Evolutionary conservation across 2,113 vertebrate genomes (phyloP), one percentile per base, ranked within the genome.

Genomic region (Ictalurus punctatus): DNA sequence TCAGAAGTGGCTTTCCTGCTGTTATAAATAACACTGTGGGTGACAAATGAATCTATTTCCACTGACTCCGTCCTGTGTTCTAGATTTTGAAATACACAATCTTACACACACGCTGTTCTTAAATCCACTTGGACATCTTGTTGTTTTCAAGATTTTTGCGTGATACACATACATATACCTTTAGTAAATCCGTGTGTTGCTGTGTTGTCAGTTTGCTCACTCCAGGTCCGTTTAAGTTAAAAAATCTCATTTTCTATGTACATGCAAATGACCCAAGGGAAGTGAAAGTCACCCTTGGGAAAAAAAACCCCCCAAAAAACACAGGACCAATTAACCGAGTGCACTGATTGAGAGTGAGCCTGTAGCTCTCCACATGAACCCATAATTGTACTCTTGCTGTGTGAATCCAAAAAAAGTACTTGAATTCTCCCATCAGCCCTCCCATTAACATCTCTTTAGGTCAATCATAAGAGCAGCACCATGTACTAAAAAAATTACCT

Each of bases 131-230:
- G 27, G 10, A 30, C 65, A 9, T 71, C 6, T 30, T 7, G 44
- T 48, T 48, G 27, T 56, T 80, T 6, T 27, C n/a, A 17, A 52
- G 13, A 34, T 79, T 30, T 56, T 56, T 4, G 12, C 19, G 52
- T 5, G 30, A 23, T 54, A 8, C 7, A 9, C 4, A 79, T 1
- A n/a, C 76, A 52, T 12, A 74, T 34, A 44, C 21, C 16, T 59
- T 59, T 37, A 37, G 30, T 12, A 37, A 21, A 61, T 37, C 16
- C 12, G 56, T 83, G 34, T 40, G 54, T 59, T 82, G 83, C 89
- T 91, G 84, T 91, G 88, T 90, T 92, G 73, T 88, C 80, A 85
- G 14, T 92, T 91, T 91, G 90, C 91, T 93, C n/a, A 85, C 65
- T 87, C 61, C 14, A 71, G 69, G 89, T 83, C 65, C 80, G 73